phyloP scores from a whole-genome alignment of 2,113 vertebrate species.

The Ibidorhyncha struthersii region DNA sequence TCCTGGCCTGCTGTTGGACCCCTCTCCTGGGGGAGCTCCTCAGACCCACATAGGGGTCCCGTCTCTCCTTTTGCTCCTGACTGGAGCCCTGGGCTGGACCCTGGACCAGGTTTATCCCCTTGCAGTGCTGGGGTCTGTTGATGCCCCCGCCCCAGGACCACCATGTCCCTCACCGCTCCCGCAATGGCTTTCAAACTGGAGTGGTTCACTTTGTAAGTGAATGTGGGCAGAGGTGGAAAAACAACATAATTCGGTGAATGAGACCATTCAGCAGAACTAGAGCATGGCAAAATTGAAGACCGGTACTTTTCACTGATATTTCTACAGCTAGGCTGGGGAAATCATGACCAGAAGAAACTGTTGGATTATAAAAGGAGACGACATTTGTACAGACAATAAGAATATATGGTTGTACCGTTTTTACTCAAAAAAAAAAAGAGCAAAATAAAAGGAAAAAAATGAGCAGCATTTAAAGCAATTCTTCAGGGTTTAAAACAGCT shows the following conservation, averaged over 20 bases:
- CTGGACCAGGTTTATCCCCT: not conserved
- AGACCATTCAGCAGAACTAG: not conserved
- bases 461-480: not conserved
- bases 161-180: not conserved
- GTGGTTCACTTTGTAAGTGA: slow-evolving; percentile 9
- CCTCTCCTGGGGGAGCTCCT: not conserved
- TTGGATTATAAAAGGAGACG: not conserved
- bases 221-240: slow-evolving; percentile 3
- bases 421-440: not conserved
- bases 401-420: not conserved
- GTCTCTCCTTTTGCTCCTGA: not conserved
- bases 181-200: not conserved
- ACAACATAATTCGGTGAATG: not conserved
- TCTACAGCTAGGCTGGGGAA: not conserved
- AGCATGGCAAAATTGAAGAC: not conserved
- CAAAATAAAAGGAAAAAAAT: not conserved
- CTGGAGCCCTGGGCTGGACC: not conserved
- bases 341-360: not conserved
- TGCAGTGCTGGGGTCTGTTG: not conserved
- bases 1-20: too few relatives aligned
- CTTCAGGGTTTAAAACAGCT: not conserved
- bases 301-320: not conserved
- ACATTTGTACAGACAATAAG: not conserved
- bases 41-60: rapidly evolving
- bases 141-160: rapidly evolving